Evolutionary conservation across 1,140 invertebrate genomes (phyloP).

Genomic region (Drosophila nannoptera): DNA sequence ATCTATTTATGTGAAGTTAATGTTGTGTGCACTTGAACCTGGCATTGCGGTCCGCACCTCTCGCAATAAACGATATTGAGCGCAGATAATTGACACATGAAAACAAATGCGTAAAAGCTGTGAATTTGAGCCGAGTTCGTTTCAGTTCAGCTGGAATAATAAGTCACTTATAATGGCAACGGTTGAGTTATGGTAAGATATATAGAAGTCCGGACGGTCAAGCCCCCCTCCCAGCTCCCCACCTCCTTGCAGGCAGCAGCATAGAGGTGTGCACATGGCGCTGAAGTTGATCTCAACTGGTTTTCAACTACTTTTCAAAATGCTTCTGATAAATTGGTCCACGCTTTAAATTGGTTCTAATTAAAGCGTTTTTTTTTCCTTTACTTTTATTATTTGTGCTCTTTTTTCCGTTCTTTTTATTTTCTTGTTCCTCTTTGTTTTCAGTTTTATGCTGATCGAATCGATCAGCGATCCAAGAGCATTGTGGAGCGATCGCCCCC

Average conservation of each 20-base stretch:
- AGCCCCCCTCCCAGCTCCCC: not conserved
- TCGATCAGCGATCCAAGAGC: conserved; percentile 58
- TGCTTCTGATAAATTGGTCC: conserved; percentile 77
- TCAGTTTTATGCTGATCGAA: conserved; percentile 65
- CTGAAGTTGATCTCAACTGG: conserved; percentile 74
- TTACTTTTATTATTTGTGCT: conserved; percentile 25
- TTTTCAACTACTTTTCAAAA: conserved; percentile 77
- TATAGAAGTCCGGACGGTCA: conserved; percentile 30
- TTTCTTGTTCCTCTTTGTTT: not conserved
- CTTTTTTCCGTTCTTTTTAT: not conserved
- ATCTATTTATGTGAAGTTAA: conserved; percentile 30
- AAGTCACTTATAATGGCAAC: conserved; percentile 53
- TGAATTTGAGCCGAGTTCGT: conserved; percentile 19
- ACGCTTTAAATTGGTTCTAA: conserved; percentile 76
- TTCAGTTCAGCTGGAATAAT: conserved; percentile 51
- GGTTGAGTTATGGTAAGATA: conserved; percentile 61
- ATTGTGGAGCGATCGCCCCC: not conserved
- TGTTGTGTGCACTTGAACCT: conserved; percentile 70
- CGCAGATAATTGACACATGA: conserved; percentile 66
- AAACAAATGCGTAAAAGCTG: conserved; percentile 74
- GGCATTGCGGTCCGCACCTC: conserved; percentile 58
- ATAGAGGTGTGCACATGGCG: conserved; percentile 49
- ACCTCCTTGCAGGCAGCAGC: not conserved
- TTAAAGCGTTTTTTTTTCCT: conserved; percentile 64
- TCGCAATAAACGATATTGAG: conserved; percentile 10